A percentile compares a stretch with the other conserved stretches of the same genome.
Conservation (phyloP, 35 echinoderm and acorn worm species). For the Holothuria glaberrima region DNA sequence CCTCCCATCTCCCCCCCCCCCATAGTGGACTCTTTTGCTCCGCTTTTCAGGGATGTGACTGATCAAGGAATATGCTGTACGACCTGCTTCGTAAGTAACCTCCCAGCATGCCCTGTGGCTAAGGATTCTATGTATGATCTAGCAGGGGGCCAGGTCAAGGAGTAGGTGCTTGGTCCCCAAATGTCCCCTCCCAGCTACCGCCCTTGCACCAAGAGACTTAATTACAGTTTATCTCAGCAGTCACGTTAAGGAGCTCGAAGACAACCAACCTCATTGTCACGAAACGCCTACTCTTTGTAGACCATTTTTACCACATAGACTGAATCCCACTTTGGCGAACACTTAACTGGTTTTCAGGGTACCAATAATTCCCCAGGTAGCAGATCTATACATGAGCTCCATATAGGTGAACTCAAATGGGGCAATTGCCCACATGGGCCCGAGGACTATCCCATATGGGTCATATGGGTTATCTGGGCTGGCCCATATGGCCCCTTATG, state of each 20-base stretch:
- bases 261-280: not conserved
- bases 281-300: not conserved
- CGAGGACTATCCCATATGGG: too few species aligned
- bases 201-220: not conserved
- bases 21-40: not conserved
- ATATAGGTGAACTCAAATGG: too few species aligned
- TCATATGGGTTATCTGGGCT: too few species aligned
- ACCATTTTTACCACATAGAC: not conserved
- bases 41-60: not conserved
- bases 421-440: too few species aligned
- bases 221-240: not conserved
- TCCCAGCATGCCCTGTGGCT: not conserved
- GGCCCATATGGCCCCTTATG: too few species aligned
- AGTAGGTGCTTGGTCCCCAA: not conserved
- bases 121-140: not conserved
- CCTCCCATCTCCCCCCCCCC: not conserved
- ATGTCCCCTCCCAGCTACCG: not conserved
- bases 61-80: too few species aligned
- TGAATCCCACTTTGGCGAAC: not conserved
- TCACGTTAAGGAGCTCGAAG: too few species aligned
- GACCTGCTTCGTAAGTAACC: not conserved
- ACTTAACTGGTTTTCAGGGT: not conserved
- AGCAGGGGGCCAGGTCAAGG: not conserved
- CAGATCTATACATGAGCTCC: too few species aligned
- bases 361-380: not conserved